Conservation (phyloP, 1,140 invertebrate genomes). For the Popillia japonica region DNA sequence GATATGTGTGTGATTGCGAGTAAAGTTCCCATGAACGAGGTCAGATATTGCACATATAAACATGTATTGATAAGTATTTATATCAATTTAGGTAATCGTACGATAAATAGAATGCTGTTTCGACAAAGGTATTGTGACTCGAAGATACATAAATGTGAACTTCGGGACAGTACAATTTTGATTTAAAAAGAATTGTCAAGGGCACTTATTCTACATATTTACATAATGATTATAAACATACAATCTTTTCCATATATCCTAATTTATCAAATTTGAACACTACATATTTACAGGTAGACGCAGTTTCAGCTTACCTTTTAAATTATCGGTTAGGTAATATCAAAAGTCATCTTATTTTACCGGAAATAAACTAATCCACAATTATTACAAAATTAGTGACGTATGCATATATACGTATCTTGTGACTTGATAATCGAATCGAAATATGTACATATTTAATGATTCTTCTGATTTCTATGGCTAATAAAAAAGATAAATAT, state of each 20-base stretch:
- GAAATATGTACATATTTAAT: not conserved
- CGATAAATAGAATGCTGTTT: not conserved
- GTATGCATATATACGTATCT: too few species aligned
- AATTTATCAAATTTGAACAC: too few species aligned
- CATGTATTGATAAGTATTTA: not conserved
- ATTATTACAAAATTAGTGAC: too few species aligned
- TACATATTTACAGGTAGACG: too few species aligned
- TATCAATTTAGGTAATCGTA: not conserved
- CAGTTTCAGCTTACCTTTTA: too few species aligned
- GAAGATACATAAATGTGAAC: not conserved
- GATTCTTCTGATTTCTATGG: not conserved
- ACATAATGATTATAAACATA: not conserved
- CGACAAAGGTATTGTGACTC: not conserved
- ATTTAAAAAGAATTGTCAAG: not conserved
- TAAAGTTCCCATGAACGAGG: not conserved
- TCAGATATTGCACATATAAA: not conserved
- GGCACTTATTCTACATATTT: not conserved
- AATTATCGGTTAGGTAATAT: too few species aligned
- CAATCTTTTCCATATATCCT: not conserved
- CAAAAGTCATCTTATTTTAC: too few species aligned
- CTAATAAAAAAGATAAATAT: not conserved
- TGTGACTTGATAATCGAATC: not conserved
- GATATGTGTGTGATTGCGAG: not conserved
- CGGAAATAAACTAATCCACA: too few species aligned
- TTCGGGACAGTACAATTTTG: not conserved